These are phyloP conservation scores for Bradypodion pumilum DNA, from an alignment of 2,797 vertebrate genomes.

Conservation along the genomic window DNA sequence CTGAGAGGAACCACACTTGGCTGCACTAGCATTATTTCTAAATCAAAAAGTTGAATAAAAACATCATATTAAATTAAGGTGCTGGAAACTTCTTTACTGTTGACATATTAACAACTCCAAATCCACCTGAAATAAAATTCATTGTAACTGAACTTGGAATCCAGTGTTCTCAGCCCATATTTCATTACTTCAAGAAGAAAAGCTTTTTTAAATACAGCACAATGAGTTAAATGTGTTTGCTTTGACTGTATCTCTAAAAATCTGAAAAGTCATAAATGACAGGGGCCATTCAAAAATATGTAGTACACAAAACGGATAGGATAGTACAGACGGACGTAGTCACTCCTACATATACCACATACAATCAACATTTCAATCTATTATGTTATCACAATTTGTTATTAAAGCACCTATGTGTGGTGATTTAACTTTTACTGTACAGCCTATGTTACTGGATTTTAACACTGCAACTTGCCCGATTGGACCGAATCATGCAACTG, in stretches of 20 bases:
- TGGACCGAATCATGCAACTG: slow-evolving; percentile 85
- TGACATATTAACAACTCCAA: slow-evolving; percentile 5
- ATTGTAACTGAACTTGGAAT: slow-evolving; percentile 47
- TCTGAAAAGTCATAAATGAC: slow-evolving; percentile 72
- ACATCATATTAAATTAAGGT: slow-evolving; percentile 15
- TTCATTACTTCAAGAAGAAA: slow-evolving; percentile 61
- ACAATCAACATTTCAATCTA: slow-evolving; percentile 83
- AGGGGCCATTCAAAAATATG: slow-evolving; percentile 80
- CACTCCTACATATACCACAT: slow-evolving; percentile 88
- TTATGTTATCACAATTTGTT: slow-evolving; percentile 80
- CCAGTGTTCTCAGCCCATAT: slow-evolving; percentile 47
- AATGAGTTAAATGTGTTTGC: slow-evolving; percentile 75
- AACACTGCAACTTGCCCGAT: slow-evolving; percentile 80
- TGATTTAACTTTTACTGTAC: slow-evolving; percentile 83
- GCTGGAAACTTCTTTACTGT: slow-evolving; percentile 42
- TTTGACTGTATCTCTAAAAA: slow-evolving; percentile 86
- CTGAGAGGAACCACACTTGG: slow-evolving; percentile 19
- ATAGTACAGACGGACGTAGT: slow-evolving; percentile 83
- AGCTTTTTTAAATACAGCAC: slow-evolving; percentile 52
- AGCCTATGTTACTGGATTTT: slow-evolving; percentile 80
- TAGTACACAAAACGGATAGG: slow-evolving; percentile 82
- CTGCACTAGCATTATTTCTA: slow-evolving; percentile 45
- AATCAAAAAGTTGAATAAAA: slow-evolving; percentile 30
- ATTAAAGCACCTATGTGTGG: slow-evolving; percentile 82
- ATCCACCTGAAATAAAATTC: slow-evolving; percentile 51